Percentiles rank a stretch among this genome's conserved stretches.
Evolutionary conservation across 2,113 vertebrate genomes (phyloP).

Genomic region (Petrocephalus zakoni): DNA sequence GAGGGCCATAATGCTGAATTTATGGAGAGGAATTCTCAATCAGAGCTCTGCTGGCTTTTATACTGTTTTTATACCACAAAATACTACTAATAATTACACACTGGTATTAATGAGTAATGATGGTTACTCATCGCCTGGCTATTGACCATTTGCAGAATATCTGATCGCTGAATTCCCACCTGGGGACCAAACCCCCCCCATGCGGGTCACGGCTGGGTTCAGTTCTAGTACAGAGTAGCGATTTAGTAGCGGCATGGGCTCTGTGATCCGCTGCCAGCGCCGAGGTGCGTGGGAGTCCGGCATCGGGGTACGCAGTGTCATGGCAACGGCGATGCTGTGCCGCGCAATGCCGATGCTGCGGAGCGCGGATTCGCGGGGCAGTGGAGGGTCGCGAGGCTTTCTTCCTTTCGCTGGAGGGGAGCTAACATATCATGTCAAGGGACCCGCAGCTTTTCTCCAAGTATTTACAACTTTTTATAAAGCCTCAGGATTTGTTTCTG

Average conservation of each 20-base stretch:
- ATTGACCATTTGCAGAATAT: background rate
- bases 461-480: background rate
- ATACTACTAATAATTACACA: background rate
- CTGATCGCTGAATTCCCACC: background rate
- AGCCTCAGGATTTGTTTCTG: background rate
- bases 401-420: background rate
- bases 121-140: background rate
- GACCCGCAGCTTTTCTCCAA: background rate
- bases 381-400: background rate
- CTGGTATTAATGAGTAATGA: background rate
- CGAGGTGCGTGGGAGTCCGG: background rate
- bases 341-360: background rate
- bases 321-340: background rate
- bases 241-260: background rate
- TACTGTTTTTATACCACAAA: background rate
- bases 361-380: background rate
- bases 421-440: background rate
- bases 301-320: background rate
- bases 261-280: background rate
- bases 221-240: background rate
- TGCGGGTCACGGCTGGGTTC: background rate
- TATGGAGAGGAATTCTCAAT: background rate
- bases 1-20: background rate
- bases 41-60: background rate
- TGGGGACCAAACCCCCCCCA: background rate